Evolutionary conservation across 2,888 invertebrate genomes (phyloP).

Genomic region (Keiferia lycopersicella): DNA sequence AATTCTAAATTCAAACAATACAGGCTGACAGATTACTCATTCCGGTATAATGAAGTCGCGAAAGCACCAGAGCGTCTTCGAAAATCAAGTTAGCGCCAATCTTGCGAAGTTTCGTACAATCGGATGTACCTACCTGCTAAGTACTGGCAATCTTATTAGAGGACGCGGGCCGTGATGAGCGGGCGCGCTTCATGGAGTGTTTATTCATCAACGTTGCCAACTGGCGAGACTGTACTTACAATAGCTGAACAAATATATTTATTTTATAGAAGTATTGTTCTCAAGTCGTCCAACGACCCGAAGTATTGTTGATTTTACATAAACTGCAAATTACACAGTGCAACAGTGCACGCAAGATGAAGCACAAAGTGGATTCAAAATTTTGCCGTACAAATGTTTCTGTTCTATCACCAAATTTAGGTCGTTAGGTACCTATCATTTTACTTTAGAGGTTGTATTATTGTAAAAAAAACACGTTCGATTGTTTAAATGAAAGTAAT

Average conservation of each 20-base stretch:
- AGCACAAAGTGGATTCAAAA: no score
- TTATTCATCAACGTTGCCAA: constrained; percentile 12
- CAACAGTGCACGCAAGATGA: no score
- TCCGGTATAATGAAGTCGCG: constrained; percentile 27
- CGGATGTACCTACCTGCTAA: constrained; percentile 44
- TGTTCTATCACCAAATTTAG: no score
- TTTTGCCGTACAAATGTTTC: no score
- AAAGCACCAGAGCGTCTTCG: constrained; percentile 30
- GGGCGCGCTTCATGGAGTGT: not conserved
- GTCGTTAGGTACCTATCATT: no score
- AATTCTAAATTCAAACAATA: constrained; percentile 18
- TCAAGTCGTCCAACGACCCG: no score
- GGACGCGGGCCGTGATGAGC: constrained; percentile 31
- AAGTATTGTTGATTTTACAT: no score
- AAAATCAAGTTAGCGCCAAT: constrained; percentile 48
- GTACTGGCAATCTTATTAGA: constrained; percentile 55
- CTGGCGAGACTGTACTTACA: not conserved
- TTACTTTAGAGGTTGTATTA: no score
- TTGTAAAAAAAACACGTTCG: no score
- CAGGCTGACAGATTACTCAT: constrained; percentile 2
- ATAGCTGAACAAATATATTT: not conserved
- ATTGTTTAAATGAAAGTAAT: no score
- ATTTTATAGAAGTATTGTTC: no score
- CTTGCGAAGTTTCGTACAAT: constrained; percentile 46
- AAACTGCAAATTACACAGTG: no score